Base-by-base conservation (phyloP, 2,888 invertebrate genomes). In the Lasioglossum zephyrum region DNA sequence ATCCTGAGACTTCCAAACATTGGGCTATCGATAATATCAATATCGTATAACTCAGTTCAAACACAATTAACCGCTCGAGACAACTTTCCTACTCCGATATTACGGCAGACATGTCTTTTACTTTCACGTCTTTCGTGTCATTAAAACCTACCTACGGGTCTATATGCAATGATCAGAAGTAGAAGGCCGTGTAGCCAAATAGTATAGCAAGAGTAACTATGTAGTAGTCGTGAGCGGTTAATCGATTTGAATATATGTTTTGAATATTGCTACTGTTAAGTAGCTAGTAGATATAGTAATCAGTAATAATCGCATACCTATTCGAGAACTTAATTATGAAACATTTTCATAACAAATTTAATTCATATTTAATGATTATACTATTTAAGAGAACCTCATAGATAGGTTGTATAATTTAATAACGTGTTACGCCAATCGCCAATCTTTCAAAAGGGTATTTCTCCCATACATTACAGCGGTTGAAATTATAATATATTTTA, bases 401-500 rank as follows among this genome's bases (percentile, higher is more conserved):
- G 36, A 74, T 73, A 39, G 47, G 41, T 74, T n/a, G 36, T 84
- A 69, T 63, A 75, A 82, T 83, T 84, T 63, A 72, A 79, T 72
- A 57, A 53, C 31, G 44, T 22, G 18, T 44, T 70, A 73, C 31
- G 49, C 36, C 18, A n/a, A 83, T 70, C n/a, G 5, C 26, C 22
- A 53, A 53, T 69, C 53, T 39, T 49, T 74, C 16, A 2, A 39
- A 78, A 13, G n/a, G 18, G 13, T 41, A n/a, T 70, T 44, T 44
- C n/a, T 18, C 39, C 39, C 66, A 47, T 44, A 57, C 70, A 63
- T 74, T 73, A 73, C 13, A 82, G 36, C 16, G 47, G 47, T 44
- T 66, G 76, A 76, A 82, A 75, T 77, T 73, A 82, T 76, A 26
- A 57, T 84, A 74, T 41, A 77, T 73, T 79, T 85, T 60, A 87